phyloP scores from a whole-genome alignment of 2,797 vertebrate species.

The Muraenolepis orangiensis region DNA sequence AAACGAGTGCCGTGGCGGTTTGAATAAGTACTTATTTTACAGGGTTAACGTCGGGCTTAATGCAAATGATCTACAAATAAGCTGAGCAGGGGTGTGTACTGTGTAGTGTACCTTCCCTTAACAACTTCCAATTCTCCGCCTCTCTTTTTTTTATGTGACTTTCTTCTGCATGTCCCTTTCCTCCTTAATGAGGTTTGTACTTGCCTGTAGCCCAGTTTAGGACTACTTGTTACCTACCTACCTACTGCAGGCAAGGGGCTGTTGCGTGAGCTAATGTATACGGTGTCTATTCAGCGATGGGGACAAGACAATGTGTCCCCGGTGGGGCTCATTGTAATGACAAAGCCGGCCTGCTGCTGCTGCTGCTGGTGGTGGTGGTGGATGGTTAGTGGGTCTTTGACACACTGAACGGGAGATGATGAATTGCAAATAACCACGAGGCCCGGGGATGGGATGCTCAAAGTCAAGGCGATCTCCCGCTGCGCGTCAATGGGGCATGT shows the following conservation, averaged over 20 bases:
- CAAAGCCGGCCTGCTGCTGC: constrained; percentile 51
- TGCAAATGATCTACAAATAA: background rate
- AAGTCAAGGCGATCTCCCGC: constrained; percentile 70
- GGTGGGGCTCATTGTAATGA: constrained; percentile 63
- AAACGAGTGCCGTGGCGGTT: background rate
- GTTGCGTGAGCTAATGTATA: background rate
- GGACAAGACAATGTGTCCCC: constrained; percentile 46
- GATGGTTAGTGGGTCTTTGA: constrained; percentile 49
- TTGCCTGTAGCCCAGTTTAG: background rate
- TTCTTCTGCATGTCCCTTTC: background rate
- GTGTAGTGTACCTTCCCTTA: background rate
- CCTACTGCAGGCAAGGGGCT: background rate
- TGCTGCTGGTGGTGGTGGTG: background rate
- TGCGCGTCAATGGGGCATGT: constrained; percentile 34
- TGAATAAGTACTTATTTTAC: background rate
- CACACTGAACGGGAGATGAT: constrained; percentile 56
- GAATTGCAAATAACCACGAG: constrained; percentile 71
- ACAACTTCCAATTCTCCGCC: background rate
- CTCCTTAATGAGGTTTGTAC: background rate
- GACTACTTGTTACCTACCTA: background rate
- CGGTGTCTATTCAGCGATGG: background rate
- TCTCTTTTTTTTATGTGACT: background rate
- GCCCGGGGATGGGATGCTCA: constrained; percentile 56
- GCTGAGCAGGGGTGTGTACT: background rate
- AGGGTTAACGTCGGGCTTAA: background rate